Evolutionary conservation across 2,888 invertebrate species (phyloP).

Genomic region (Antheraea assamensis): DNA sequence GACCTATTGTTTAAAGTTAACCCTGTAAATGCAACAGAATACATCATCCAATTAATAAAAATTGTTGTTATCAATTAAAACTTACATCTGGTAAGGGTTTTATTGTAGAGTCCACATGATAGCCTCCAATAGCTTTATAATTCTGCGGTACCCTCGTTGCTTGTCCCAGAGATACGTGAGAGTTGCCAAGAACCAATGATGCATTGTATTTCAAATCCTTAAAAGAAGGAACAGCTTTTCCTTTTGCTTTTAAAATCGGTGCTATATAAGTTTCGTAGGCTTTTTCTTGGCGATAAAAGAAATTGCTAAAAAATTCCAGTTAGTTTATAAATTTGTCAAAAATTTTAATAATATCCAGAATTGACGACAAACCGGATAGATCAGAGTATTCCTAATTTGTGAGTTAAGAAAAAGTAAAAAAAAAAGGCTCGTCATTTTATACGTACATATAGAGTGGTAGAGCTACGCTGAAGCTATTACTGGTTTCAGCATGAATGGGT

Average conservation of each 20-base stretch:
- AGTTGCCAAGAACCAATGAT: slow-evolving; percentile 39
- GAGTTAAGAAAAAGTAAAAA: not conserved
- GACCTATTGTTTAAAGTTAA: not conserved
- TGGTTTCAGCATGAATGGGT: too few species aligned
- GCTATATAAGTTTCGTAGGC: slow-evolving; percentile 15
- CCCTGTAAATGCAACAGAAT: too few species aligned
- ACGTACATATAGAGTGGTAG: too few species aligned
- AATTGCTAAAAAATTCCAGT: not conserved
- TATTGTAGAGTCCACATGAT: slow-evolving; percentile 27
- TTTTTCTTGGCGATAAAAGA: not conserved
- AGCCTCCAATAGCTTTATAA: slow-evolving; percentile 33
- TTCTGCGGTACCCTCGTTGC: slow-evolving; percentile 29
- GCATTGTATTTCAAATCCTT: slow-evolving; percentile 37
- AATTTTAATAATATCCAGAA: not conserved
- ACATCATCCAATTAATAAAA: not conserved
- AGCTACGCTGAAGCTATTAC: too few species aligned
- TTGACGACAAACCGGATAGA: not conserved
- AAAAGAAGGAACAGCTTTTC: slow-evolving; percentile 30
- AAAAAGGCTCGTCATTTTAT: too few species aligned
- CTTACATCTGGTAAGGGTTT: slow-evolving; percentile 38
- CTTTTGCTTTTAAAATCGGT: slow-evolving; percentile 19
- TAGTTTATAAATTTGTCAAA: not conserved
- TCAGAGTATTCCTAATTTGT: not conserved
- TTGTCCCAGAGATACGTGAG: slow-evolving; percentile 25
- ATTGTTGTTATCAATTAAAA: not conserved